phyloP scores from a whole-genome alignment of 1,140 invertebrate genomes.

The Papilio aristodemus region DNA sequence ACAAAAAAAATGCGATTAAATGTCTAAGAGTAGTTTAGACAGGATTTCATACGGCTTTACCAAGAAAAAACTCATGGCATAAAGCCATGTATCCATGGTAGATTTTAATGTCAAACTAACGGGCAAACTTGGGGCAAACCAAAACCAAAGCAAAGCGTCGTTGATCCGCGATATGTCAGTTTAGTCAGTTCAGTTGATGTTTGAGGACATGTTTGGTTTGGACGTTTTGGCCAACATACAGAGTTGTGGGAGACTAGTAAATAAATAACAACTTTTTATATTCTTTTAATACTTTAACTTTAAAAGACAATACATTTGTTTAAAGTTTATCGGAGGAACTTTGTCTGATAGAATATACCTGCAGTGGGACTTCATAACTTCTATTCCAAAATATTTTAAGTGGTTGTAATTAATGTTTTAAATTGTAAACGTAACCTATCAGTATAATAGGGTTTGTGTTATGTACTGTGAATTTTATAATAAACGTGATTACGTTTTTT shows the following conservation, averaged over 20 bases:
- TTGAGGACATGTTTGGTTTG: conserved; percentile 38
- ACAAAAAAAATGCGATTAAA: no score
- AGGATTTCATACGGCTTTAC: no score
- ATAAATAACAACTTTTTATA: conserved; percentile 25
- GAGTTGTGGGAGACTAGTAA: conserved; percentile 22
- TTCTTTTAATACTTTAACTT: conserved; percentile 20
- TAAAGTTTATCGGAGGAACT: neutral
- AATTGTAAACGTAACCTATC: conserved; percentile 33
- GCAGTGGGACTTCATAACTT: conserved; percentile 60
- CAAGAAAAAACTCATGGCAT: no score
- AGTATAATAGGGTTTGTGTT: neutral
- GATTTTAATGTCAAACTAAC: conserved; percentile 4
- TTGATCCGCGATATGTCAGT: conserved; percentile 23
- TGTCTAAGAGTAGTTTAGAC: no score
- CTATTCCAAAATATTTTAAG: conserved; percentile 61
- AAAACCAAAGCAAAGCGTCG: conserved; percentile 26
- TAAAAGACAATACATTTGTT: neutral
- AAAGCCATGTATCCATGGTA: conserved; percentile 2
- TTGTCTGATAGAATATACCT: conserved; percentile 33
- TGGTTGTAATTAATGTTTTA: conserved; percentile 46
- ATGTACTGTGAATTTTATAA: conserved; percentile 21
- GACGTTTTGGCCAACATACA: conserved; percentile 18
- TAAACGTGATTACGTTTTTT: conserved; percentile 17
- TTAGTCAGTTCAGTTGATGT: conserved; percentile 56
- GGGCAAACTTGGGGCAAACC: no score